These are phyloP conservation scores for Pocillopora damicornis DNA, from an alignment of 64 coral and sea anemone species.

Conservation along the genomic window DNA sequence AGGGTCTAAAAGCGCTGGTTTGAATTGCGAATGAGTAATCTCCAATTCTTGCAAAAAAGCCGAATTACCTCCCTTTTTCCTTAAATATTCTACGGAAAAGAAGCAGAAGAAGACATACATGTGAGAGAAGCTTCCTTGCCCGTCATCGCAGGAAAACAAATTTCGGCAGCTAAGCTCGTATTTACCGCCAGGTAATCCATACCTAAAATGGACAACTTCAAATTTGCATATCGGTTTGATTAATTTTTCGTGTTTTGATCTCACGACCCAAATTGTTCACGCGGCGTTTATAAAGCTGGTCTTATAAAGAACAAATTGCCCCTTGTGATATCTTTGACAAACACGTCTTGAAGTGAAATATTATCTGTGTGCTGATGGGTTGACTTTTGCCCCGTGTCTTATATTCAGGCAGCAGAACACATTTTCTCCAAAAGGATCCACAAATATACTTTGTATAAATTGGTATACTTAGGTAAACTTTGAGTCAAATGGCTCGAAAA, in stretches of 20 bases:
- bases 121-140: background rate
- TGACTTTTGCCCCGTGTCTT: conserved; percentile 16
- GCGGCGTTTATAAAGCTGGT: conserved; percentile 24
- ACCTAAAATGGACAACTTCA: background rate
- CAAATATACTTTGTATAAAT: background rate
- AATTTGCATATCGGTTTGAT: conserved; percentile 11
- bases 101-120: background rate
- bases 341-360: conserved; percentile 16
- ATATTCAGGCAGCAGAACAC: background rate
- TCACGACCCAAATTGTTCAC: background rate
- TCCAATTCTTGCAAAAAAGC: background rate
- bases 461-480: background rate
- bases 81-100: background rate
- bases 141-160: background rate
- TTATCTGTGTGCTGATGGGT: conserved; percentile 12
- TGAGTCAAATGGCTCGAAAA: background rate
- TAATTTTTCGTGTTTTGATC: conserved; percentile 6
- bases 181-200: background rate
- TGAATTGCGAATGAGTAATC: background rate
- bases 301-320: conserved; percentile 50
- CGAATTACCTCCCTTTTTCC: background rate
- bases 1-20: background rate
- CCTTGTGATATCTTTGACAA: conserved; percentile 44
- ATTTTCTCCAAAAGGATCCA: conserved; percentile 17
- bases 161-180: background rate